phyloP scores from a whole-genome alignment of 2,888 invertebrate genomes.

The Synergus japonicus region DNA sequence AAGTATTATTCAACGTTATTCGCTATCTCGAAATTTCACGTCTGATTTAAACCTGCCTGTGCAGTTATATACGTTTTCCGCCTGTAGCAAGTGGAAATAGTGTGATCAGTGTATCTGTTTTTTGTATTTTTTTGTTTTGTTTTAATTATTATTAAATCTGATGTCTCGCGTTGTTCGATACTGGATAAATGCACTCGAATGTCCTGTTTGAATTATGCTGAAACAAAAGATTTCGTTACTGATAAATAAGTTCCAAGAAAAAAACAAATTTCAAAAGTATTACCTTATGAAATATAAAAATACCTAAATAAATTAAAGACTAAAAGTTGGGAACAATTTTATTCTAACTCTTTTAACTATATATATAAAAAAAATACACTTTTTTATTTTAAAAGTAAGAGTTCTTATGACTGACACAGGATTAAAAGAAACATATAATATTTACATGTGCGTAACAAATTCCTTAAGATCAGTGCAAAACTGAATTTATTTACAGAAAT shows the following conservation, averaged over 20 bases:
- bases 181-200: constrained; percentile 69
- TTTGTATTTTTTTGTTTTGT: constrained; percentile 5
- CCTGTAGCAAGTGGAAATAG: constrained; percentile 66
- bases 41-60: constrained; percentile 59
- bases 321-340: background rate
- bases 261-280: constrained; percentile 20
- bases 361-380: background rate
- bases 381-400: background rate
- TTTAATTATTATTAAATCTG: constrained; percentile 56
- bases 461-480: background rate
- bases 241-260: background rate
- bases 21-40: constrained; percentile 65
- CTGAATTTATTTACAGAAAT: background rate
- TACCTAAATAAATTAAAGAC: background rate
- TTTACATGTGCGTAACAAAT: background rate
- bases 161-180: constrained; percentile 66
- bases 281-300: background rate
- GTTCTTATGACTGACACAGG: too few relatives aligned
- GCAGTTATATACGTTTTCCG: constrained; percentile 65
- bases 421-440: background rate
- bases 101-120: constrained; percentile 59
- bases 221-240: constrained; percentile 57
- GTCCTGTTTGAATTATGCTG: constrained; percentile 73
- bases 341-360: background rate
- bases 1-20: constrained; percentile 70